phyloP scores from a whole-genome alignment of 2,888 invertebrate species.

The Phytoseiulus persimilis region DNA sequence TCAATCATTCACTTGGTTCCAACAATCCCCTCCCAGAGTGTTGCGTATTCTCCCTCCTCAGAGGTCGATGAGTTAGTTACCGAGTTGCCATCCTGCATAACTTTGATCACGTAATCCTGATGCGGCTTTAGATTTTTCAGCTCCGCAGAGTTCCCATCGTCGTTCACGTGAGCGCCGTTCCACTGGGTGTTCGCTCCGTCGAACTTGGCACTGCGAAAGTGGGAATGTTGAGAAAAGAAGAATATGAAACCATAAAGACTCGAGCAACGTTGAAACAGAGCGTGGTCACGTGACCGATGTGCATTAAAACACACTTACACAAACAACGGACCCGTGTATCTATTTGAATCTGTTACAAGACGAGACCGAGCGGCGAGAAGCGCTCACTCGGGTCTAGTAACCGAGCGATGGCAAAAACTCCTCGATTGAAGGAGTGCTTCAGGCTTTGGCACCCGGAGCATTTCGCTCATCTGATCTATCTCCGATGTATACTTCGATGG shows the following conservation, averaged over 20 bases:
- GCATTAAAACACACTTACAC: too few species aligned
- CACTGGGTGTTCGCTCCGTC: conserved; percentile 15
- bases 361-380: too few species aligned
- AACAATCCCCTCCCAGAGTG: too few species aligned
- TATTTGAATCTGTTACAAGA: too few species aligned
- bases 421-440: too few species aligned
- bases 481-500: not conserved
- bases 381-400: too few species aligned
- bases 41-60: too few species aligned
- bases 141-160: conserved; percentile 5
- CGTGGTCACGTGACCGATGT: not conserved
- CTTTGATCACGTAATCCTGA: conserved; percentile 16
- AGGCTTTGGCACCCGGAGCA: too few species aligned
- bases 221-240: not conserved
- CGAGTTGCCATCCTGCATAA: conserved; percentile 26
- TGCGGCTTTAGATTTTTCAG: not conserved
- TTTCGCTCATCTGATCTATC: not conserved
- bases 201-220: not conserved
- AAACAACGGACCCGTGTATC: too few species aligned
- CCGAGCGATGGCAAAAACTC: too few species aligned
- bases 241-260: not conserved
- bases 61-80: not conserved
- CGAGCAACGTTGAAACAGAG: not conserved
- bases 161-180: conserved; percentile 11
- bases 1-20: not conserved